Evolutionary conservation across 2,113 vertebrate species (phyloP).

Genomic region (Theristicus caerulescens): DNA sequence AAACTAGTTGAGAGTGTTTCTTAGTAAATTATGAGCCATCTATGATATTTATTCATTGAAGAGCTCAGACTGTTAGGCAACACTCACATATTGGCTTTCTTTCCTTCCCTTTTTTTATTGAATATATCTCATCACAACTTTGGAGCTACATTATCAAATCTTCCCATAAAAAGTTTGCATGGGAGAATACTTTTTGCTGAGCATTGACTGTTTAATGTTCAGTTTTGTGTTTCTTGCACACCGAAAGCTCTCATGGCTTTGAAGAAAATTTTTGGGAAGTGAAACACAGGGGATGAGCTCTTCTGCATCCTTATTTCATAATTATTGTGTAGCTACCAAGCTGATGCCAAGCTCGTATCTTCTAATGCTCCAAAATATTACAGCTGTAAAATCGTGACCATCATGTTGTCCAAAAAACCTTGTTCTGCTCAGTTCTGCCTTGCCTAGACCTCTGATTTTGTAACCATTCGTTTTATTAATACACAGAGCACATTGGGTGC

Average conservation of each 20-base stretch:
- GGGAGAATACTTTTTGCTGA: not conserved
- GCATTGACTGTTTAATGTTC: not conserved
- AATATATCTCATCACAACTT: not conserved
- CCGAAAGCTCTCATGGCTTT: not conserved
- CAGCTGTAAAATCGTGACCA: not conserved
- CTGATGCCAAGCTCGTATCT: not conserved
- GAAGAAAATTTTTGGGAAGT: not conserved
- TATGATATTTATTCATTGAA: slow-evolving; percentile 18
- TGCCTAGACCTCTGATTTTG: not conserved
- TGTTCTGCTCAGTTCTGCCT: not conserved
- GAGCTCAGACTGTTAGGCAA: not conserved
- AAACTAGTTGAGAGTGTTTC: slow-evolving; percentile 1
- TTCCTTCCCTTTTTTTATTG: not conserved
- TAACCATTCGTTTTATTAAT: not conserved
- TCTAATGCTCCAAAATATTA: not conserved
- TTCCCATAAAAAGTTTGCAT: not conserved
- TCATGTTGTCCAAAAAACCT: not conserved
- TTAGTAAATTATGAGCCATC: not conserved
- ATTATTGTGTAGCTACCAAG: not conserved
- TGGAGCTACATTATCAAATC: not conserved
- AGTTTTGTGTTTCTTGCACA: not conserved
- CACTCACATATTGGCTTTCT: not conserved
- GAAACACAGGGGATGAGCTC: not conserved
- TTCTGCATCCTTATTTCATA: not conserved
- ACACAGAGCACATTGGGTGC: not conserved